Percentiles rank a stretch among this genome's conserved stretches.
Evolutionary conservation across 2,888 invertebrate species (phyloP).

Genomic region (Heliconius aoede): DNA sequence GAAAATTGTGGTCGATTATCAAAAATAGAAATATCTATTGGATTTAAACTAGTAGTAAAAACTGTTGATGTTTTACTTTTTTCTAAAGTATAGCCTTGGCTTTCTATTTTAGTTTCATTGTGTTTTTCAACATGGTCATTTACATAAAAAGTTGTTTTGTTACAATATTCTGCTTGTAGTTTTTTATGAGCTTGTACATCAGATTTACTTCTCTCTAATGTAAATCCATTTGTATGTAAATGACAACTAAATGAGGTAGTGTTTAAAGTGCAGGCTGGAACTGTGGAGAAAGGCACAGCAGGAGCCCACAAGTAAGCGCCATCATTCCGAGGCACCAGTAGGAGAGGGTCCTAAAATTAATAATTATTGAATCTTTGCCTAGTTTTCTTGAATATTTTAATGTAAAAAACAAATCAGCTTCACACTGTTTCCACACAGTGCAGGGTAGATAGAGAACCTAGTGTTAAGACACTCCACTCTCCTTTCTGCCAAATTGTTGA

Average conservation of each 20-base stretch:
- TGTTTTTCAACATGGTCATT: constrained; percentile 53
- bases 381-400: not conserved
- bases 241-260: constrained; percentile 77
- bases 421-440: no score
- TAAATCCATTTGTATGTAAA: constrained; percentile 73
- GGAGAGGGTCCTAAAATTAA: constrained; percentile 79
- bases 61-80: constrained; percentile 75
- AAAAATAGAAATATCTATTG: constrained; percentile 68
- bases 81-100: constrained; percentile 62
- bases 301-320: constrained; percentile 82
- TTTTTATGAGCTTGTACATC: constrained; percentile 72
- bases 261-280: constrained; percentile 72
- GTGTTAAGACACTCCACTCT: no score
- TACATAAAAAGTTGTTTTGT: constrained; percentile 72
- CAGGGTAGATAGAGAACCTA: no score
- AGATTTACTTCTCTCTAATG: constrained; percentile 76
- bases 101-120: constrained; percentile 52
- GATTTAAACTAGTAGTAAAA: constrained; percentile 60
- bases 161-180: constrained; percentile 58
- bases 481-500: no score
- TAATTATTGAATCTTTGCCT: not conserved
- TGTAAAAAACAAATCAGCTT: no score
- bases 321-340: constrained; percentile 85
- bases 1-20: constrained; percentile 72
- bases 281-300: constrained; percentile 72